These are phyloP conservation scores for Sitodiplosis mosellana DNA, from an alignment of 1,140 invertebrate genomes.

Conservation along the genomic window DNA sequence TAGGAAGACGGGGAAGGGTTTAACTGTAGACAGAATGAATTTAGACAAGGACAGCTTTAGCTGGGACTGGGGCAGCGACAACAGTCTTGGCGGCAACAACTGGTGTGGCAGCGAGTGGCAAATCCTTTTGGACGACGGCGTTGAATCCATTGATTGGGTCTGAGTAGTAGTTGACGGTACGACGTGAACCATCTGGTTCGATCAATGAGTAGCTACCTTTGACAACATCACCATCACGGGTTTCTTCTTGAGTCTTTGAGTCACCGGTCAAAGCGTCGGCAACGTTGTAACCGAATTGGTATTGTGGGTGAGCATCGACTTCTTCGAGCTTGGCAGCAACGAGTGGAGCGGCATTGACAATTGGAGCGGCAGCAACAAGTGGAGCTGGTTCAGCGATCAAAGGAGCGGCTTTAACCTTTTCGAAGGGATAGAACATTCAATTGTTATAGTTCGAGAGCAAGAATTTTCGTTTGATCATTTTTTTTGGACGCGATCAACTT, in stretches of 20 bases:
- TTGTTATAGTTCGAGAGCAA: no score
- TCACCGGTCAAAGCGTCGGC: slow-evolving; percentile 34
- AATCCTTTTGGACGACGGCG: slow-evolving; percentile 34
- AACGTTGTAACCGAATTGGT: slow-evolving; percentile 33
- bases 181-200: slow-evolving; percentile 33
- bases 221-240: slow-evolving; percentile 34
- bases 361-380: slow-evolving; percentile 3
- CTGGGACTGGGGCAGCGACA: slow-evolving; percentile 13
- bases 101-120: slow-evolving; percentile 20
- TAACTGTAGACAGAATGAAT: background rate
- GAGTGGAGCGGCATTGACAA: slow-evolving; percentile 7
- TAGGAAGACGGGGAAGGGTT: background rate
- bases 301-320: slow-evolving; percentile 33
- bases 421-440: no score
- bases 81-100: slow-evolving; percentile 9
- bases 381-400: slow-evolving; percentile 6
- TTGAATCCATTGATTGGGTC: slow-evolving; percentile 35
- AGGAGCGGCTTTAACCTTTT: background rate
- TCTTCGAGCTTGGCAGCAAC: slow-evolving; percentile 13
- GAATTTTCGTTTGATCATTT: no score
- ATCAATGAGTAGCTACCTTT: slow-evolving; percentile 34
- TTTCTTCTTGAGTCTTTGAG: slow-evolving; percentile 34
- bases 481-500: background rate
- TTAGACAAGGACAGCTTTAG: slow-evolving; percentile 1
- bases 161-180: slow-evolving; percentile 35